phyloP scores from a whole-genome alignment of 2,797 vertebrate species.

The Amniataba percoides region DNA sequence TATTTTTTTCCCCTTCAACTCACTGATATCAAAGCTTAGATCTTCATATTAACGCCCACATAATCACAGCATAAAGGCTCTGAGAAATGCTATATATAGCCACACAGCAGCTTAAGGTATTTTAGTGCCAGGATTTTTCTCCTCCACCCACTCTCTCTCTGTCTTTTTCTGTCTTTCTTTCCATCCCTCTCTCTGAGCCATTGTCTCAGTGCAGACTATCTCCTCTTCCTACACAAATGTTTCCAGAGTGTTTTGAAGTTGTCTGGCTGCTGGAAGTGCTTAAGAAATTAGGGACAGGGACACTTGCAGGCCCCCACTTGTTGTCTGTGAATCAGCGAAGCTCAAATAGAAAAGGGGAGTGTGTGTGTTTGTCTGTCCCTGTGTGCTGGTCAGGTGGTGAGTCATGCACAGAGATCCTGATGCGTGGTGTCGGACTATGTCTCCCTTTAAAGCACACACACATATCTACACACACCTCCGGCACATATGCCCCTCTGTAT shows the following conservation, averaged over 20 bases:
- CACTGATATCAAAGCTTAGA: constrained; percentile 75
- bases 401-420: constrained; percentile 62
- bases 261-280: constrained; percentile 37
- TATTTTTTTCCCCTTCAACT: constrained; percentile 28
- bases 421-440: constrained; percentile 50
- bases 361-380: neutral
- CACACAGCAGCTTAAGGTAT: constrained; percentile 73
- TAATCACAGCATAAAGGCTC: constrained; percentile 67
- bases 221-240: constrained; percentile 43
- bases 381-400: constrained; percentile 60
- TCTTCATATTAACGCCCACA: constrained; percentile 78
- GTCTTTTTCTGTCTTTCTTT: constrained; percentile 48
- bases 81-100: constrained; percentile 71
- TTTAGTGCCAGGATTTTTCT: constrained; percentile 68
- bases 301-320: constrained; percentile 31
- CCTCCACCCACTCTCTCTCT: constrained; percentile 62
- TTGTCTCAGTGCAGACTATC: constrained; percentile 48
- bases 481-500: constrained; percentile 49
- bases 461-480: constrained; percentile 29
- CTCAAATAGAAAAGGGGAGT: constrained; percentile 10
- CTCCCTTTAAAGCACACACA: constrained; percentile 21
- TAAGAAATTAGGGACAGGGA: constrained; percentile 25
- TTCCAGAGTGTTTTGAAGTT: constrained; percentile 44
- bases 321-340: constrained; percentile 30
- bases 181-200: constrained; percentile 42